Evolutionary conservation across 30 jellyfish, hydroid and myxozoan species (phyloP).

Genomic region (Turritopsis dohrnii): DNA sequence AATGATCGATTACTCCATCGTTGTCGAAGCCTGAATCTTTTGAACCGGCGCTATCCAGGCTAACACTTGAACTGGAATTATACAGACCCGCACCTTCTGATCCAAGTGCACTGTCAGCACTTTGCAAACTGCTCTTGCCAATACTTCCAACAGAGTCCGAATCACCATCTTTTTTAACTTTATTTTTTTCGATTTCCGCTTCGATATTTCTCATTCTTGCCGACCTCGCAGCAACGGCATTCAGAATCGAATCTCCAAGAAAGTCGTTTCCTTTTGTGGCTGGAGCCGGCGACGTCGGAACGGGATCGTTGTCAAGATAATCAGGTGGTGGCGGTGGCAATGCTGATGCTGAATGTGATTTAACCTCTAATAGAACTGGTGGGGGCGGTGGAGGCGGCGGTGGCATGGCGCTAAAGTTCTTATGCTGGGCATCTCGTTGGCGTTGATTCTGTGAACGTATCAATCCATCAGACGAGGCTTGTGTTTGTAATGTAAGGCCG

Average conservation of each 20-base stretch:
- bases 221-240: slow-evolving; percentile 68
- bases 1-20: slow-evolving; percentile 70
- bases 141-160: slow-evolving; percentile 1
- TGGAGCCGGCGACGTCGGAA: slow-evolving; percentile 21
- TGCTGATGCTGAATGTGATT: slow-evolving; percentile 28
- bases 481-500: slow-evolving; percentile 6
- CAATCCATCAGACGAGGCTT: slow-evolving; percentile 29
- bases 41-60: slow-evolving; percentile 79
- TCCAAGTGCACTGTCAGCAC: slow-evolving; percentile 36
- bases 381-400: slow-evolving; percentile 80
- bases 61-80: slow-evolving; percentile 74
- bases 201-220: slow-evolving; percentile 39
- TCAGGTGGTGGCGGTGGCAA: slow-evolving; percentile 44
- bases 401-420: slow-evolving; percentile 2
- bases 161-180: slow-evolving; percentile 36
- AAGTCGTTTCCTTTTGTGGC: background rate
- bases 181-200: slow-evolving; percentile 29
- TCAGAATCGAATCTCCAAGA: slow-evolving; percentile 31
- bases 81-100: slow-evolving; percentile 50
- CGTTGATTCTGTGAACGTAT: slow-evolving; percentile 26
- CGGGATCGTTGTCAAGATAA: background rate
- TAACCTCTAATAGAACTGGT: slow-evolving; percentile 33
- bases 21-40: slow-evolving; percentile 87
- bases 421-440: slow-evolving; percentile 10
- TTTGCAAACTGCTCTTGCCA: slow-evolving; percentile 2